phyloP scores from a whole-genome alignment of 2,113 vertebrate species.

The Camelus bactrianus region DNA sequence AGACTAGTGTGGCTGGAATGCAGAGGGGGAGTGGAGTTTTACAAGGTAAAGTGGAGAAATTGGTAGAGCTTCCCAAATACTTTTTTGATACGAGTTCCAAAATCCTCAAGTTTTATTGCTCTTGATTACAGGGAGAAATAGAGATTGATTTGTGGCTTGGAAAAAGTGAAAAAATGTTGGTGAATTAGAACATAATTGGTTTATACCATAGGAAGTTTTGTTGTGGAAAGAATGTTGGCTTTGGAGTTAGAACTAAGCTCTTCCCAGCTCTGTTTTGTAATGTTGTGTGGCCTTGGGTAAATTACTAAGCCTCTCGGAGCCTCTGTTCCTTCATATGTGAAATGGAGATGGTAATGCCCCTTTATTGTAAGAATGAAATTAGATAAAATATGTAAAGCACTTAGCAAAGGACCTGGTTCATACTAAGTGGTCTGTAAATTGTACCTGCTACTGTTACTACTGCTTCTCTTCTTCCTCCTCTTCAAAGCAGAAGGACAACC shows the following conservation, averaged over 20 bases:
- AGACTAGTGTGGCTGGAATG: background rate
- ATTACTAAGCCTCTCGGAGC: background rate
- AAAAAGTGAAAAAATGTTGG: background rate
- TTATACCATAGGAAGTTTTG: background rate
- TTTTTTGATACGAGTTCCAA: background rate
- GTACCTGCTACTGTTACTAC: background rate
- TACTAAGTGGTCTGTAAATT: background rate
- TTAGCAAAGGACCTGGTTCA: background rate
- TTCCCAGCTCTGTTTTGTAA: background rate
- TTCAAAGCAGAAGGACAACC: background rate
- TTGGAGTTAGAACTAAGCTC: background rate
- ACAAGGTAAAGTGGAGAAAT: background rate
- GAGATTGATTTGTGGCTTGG: conserved; percentile 7
- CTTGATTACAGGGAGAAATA: background rate
- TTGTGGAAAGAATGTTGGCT: background rate
- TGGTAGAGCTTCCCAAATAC: background rate
- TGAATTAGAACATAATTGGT: background rate
- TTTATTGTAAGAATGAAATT: conserved; percentile 7
- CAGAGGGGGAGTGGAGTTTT: background rate
- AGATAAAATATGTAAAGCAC: background rate
- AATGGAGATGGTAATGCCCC: background rate
- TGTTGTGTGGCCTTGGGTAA: background rate
- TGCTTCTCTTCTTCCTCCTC: background rate
- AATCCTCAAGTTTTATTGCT: conserved; percentile 12
- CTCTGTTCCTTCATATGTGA: background rate